These are phyloP conservation scores for Brenthis ino DNA, from an alignment of 2,888 invertebrate species.

Conservation along the genomic window DNA sequence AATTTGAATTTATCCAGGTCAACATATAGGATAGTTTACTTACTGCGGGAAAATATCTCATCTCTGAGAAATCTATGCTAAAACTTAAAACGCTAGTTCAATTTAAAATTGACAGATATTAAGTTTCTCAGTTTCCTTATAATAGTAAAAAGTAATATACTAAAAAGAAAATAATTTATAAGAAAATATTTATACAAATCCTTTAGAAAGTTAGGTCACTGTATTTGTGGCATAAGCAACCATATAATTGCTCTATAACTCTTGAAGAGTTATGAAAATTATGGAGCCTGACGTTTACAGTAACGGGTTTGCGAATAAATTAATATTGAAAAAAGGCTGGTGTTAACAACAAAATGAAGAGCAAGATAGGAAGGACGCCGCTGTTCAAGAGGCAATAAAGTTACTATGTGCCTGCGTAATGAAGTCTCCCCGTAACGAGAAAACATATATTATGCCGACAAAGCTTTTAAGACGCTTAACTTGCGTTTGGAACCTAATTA, in stretches of 20 bases:
- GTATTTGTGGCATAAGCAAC: not conserved
- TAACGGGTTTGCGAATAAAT: constrained; percentile 26
- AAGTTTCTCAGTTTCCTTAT: too few species aligned
- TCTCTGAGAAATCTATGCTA: too few species aligned
- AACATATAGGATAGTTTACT: too few species aligned
- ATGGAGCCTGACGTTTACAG: constrained; percentile 24
- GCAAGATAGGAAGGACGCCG: constrained; percentile 23
- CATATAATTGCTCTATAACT: not conserved
- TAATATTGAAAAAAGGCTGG: constrained; percentile 27
- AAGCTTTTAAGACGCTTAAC: constrained; percentile 14
- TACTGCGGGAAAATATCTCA: too few species aligned
- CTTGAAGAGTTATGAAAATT: constrained; percentile 13
- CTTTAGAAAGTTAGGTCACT: not conserved
- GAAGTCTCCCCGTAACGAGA: constrained; percentile 27
- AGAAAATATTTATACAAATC: not conserved
- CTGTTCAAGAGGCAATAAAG: constrained; percentile 31
- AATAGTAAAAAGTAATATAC: too few species aligned
- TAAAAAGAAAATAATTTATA: too few species aligned
- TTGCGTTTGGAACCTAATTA: constrained; percentile 2
- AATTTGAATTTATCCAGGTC: too few species aligned
- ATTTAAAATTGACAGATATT: too few species aligned
- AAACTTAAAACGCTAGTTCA: too few species aligned
- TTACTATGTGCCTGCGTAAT: constrained; percentile 28
- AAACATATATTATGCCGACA: constrained; percentile 24
- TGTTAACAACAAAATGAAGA: constrained; percentile 29